These are phyloP conservation scores for Toxotes jaculatrix DNA, from an alignment of 2,113 vertebrate species.

Conservation along the genomic window DNA sequence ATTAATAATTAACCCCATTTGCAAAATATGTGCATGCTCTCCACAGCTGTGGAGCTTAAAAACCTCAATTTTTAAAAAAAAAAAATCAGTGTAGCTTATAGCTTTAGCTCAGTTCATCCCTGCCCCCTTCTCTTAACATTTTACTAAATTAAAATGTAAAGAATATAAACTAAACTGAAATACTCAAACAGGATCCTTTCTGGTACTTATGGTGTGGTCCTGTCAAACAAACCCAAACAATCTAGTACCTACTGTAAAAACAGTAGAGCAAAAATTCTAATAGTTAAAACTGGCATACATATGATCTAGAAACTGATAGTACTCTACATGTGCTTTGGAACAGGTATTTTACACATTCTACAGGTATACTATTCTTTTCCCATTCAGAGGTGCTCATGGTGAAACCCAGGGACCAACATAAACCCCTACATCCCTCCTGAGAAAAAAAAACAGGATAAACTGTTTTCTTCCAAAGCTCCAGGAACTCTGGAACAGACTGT, in stretches of 20 bases:
- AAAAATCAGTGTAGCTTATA: not conserved
- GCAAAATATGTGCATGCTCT: not conserved
- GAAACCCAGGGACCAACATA: slow-evolving; percentile 25
- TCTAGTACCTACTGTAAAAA: not conserved
- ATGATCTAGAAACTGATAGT: not conserved
- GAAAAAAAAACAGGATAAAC: slow-evolving; percentile 57
- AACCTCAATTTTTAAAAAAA: not conserved
- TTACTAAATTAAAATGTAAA: not conserved
- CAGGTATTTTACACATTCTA: slow-evolving; percentile 33
- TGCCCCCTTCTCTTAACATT: not conserved
- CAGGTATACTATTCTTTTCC: slow-evolving; percentile 38
- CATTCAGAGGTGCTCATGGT: slow-evolving; percentile 46
- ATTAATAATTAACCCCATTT: too few species aligned
- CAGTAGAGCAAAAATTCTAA: not conserved
- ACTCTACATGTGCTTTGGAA: not conserved
- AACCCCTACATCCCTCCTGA: slow-evolving; percentile 25
- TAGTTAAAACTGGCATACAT: not conserved
- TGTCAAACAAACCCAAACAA: not conserved
- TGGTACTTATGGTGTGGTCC: not conserved
- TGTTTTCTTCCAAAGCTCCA: slow-evolving; percentile 56
- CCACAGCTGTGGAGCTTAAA: not conserved
- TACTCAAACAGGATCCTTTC: not conserved
- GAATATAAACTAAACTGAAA: not conserved
- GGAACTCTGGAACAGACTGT: slow-evolving; percentile 55
- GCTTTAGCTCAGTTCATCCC: not conserved